Conservation (phyloP, 2,797 vertebrate species). For the Acanthornis magna region DNA sequence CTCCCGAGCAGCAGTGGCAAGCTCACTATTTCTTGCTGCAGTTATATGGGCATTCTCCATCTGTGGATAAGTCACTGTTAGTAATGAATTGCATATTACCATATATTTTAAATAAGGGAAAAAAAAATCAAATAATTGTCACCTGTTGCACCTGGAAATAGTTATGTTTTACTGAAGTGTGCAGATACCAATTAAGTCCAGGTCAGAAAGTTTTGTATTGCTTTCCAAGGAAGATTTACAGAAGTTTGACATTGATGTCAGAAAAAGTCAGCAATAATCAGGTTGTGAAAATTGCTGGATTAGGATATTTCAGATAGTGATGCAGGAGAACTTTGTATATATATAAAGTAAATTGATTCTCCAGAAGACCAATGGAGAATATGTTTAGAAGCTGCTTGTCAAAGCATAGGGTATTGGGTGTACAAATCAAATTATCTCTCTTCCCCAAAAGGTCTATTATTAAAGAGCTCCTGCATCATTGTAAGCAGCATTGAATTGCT, state of each 20-base stretch:
- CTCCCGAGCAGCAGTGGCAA: slow-evolving; percentile 72
- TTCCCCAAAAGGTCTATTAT: not conserved
- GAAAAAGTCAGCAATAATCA: not conserved
- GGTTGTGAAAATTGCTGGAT: not conserved
- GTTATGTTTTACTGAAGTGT: not conserved
- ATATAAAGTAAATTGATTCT: not conserved
- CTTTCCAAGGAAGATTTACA: not conserved
- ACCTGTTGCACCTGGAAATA: not conserved
- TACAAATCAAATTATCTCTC: not conserved
- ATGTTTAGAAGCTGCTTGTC: not conserved
- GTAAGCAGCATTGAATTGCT: not conserved
- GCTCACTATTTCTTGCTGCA: slow-evolving; percentile 71
- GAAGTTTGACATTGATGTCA: not conserved
- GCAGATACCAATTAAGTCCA: not conserved
- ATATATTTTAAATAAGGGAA: not conserved
- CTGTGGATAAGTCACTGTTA: slow-evolving; percentile 60
- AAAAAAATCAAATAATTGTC: not conserved
- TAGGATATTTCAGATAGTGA: not conserved
- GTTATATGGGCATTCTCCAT: slow-evolving; percentile 80
- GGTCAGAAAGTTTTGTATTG: not conserved
- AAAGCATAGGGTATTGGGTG: not conserved
- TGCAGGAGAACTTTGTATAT: not conserved
- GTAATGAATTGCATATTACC: not conserved
- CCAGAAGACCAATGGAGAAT: not conserved
- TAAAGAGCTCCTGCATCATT: not conserved